phyloP scores from a whole-genome alignment of 2,888 invertebrate species.

The Trimorus sp. region DNA sequence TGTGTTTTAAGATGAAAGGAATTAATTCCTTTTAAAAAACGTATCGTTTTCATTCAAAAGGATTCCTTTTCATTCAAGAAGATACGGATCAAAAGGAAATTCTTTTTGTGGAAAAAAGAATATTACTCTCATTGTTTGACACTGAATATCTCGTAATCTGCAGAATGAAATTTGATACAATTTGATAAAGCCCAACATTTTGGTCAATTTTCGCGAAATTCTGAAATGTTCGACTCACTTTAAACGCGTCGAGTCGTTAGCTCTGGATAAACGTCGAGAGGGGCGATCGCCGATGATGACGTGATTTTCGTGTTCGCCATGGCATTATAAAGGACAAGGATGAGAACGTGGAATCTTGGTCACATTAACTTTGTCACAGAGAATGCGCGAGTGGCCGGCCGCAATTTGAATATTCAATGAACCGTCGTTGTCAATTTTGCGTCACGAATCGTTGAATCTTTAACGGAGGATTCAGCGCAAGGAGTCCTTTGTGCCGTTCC shows the following conservation, averaged over 20 bases:
- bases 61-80: too few species aligned
- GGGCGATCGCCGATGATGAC: slow-evolving; percentile 16
- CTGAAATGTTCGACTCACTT: too few species aligned
- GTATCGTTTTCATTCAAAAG: too few species aligned
- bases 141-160: too few species aligned
- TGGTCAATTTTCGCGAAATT: too few species aligned
- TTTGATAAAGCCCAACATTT: too few species aligned
- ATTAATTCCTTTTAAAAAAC: too few species aligned
- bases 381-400: slow-evolving; percentile 70
- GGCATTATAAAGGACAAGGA: slow-evolving; percentile 52
- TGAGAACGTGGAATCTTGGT: slow-evolving; percentile 54
- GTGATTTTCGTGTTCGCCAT: slow-evolving; percentile 40
- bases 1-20: too few species aligned
- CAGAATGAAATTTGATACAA: too few species aligned
- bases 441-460: slow-evolving; percentile 74
- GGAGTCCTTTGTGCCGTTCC: slow-evolving; percentile 55
- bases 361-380: slow-evolving; percentile 68
- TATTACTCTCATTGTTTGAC: too few species aligned
- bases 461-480: slow-evolving; percentile 68
- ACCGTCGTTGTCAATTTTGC: slow-evolving; percentile 71
- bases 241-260: slow-evolving; percentile 7
- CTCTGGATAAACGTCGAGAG: slow-evolving; percentile 19
- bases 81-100: too few species aligned
- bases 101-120: too few species aligned
- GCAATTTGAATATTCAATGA: slow-evolving; percentile 73